Evolutionary conservation across 1,140 invertebrate species (phyloP).

Genomic region (Drosophila subobscura): DNA sequence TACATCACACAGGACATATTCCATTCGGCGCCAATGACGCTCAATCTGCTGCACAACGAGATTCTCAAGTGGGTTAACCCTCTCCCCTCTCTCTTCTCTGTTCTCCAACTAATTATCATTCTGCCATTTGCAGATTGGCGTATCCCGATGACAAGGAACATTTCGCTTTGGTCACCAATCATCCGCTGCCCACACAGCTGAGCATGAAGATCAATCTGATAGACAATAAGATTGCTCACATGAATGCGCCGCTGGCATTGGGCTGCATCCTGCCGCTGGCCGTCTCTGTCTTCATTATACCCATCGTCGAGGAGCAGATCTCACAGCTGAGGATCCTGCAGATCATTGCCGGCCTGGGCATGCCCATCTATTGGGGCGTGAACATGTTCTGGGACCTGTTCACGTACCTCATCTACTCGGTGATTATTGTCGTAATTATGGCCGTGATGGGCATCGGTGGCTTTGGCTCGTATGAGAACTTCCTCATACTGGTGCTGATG

Average conservation of each 20-base stretch:
- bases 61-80: conserved; percentile 49
- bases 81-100: too few species aligned
- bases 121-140: conserved; percentile 25
- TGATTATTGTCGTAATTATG: conserved; percentile 65
- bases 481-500: conserved; percentile 52
- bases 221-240: conserved; percentile 70
- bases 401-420: conserved; percentile 56
- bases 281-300: conserved; percentile 66
- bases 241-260: conserved; percentile 55
- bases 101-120: too few species aligned
- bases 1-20: conserved; percentile 65
- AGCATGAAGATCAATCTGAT: conserved; percentile 61
- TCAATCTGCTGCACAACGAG: conserved; percentile 70
- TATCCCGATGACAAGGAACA: conserved; percentile 23
- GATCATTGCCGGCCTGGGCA: conserved; percentile 55
- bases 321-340: conserved; percentile 54
- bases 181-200: conserved; percentile 58
- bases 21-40: conserved; percentile 64
- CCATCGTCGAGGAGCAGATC: conserved; percentile 63
- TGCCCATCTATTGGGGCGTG: conserved; percentile 61
- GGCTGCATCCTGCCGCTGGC: conserved; percentile 65
- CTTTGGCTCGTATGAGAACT: conserved; percentile 54
- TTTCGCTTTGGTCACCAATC: conserved; percentile 32
- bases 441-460: conserved; percentile 46
- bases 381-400: conserved; percentile 67